These are phyloP conservation scores for Tethya wilhelma DNA, from an alignment of 37 sponge, comb jelly and placozoan species.

Conservation along the genomic window DNA sequence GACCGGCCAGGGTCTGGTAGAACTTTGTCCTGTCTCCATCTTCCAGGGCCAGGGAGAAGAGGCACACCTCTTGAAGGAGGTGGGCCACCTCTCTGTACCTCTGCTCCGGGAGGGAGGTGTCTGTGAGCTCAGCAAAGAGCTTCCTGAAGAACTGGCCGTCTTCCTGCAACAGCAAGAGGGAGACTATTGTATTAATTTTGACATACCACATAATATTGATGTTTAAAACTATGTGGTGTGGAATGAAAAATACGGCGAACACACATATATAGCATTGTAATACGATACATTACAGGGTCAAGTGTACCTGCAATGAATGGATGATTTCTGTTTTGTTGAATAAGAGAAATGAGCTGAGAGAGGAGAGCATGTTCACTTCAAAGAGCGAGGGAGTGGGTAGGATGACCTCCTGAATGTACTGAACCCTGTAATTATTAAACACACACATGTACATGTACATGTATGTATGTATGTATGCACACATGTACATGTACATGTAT, in stretches of 20 bases:
- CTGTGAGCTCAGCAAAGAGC: slow-evolving; percentile 60
- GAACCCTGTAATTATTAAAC: slow-evolving; percentile 79
- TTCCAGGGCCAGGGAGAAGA: slow-evolving; percentile 43
- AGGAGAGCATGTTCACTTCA: slow-evolving; percentile 94
- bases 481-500: too few species aligned
- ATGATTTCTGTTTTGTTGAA: slow-evolving; percentile 94
- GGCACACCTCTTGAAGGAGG: slow-evolving; percentile 41
- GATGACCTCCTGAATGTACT: slow-evolving; percentile 94
- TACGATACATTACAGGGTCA: not conserved
- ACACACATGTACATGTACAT: too few species aligned
- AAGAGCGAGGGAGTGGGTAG: slow-evolving; percentile 96
- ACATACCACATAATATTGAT: too few species aligned
- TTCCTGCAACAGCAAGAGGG: slow-evolving; percentile 49
- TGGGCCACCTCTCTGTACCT: slow-evolving; percentile 57
- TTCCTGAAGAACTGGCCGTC: slow-evolving; percentile 65
- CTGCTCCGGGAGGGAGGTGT: slow-evolving; percentile 45
- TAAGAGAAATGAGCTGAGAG: slow-evolving; percentile 79
- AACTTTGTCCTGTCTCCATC: slow-evolving; percentile 40
- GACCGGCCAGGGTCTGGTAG: slow-evolving; percentile 46
- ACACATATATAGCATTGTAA: not conserved
- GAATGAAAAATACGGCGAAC: too few species aligned
- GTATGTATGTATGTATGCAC: too few species aligned
- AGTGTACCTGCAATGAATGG: slow-evolving; percentile 56
- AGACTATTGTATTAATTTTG: too few species aligned
- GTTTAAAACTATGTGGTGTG: too few species aligned